A percentile compares a stretch with the other conserved stretches of the same genome.
Conservation (phyloP, 2,113 vertebrate species). For the Crocuta crocuta region DNA sequence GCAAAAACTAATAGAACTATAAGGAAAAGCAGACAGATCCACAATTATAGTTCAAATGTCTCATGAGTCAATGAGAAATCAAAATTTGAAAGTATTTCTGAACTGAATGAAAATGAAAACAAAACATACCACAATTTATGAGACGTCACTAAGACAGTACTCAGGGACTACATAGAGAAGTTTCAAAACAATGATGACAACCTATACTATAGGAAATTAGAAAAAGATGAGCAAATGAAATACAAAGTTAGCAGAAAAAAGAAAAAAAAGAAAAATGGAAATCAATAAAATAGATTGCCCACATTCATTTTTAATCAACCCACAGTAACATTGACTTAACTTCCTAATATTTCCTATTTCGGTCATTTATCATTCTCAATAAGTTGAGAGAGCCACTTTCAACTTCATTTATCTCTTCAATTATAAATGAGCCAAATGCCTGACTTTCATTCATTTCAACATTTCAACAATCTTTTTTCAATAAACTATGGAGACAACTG, state of each 20-base stretch:
- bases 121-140: neutral
- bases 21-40: neutral
- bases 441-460: neutral
- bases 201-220: neutral
- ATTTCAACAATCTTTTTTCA: conserved; percentile 1
- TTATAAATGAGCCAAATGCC: conserved; percentile 60
- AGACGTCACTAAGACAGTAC: neutral
- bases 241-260: conserved; percentile 9
- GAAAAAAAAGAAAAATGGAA: neutral
- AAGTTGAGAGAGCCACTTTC: conserved; percentile 31
- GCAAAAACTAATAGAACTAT: neutral
- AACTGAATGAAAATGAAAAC: neutral
- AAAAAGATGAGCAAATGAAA: neutral
- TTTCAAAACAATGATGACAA: neutral
- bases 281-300: neutral
- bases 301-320: conserved; percentile 23
- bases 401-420: conserved; percentile 48
- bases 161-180: neutral
- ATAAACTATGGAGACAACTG: neutral
- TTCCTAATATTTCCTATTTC: conserved; percentile 43
- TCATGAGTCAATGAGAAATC: neutral
- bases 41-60: neutral
- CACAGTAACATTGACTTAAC: conserved; percentile 24
- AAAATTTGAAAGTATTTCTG: neutral
- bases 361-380: conserved; percentile 54